Evolutionary conservation across 2,113 vertebrate species (phyloP).

Genomic region (Melanocharis versteri): DNA sequence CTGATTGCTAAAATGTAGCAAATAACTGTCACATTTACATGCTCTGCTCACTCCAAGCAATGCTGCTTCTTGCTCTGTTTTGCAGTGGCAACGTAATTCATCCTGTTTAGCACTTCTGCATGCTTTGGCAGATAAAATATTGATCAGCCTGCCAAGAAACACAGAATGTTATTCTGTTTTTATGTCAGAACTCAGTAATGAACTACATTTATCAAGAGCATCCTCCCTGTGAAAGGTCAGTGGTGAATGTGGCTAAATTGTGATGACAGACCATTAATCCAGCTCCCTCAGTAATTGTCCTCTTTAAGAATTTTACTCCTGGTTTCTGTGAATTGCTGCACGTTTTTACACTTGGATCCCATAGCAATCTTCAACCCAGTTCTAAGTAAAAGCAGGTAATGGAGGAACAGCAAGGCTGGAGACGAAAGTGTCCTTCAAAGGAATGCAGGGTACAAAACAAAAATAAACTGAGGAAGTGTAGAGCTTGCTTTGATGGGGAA

Average conservation of each 20-base stretch:
- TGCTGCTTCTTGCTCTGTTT: background rate
- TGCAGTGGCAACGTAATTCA: slow-evolving; percentile 14
- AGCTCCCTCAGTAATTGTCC: slow-evolving; percentile 75
- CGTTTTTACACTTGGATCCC: slow-evolving; percentile 31
- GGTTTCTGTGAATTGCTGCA: slow-evolving; percentile 12
- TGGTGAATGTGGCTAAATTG: slow-evolving; percentile 73
- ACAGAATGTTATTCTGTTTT: slow-evolving; percentile 73
- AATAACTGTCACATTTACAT: background rate
- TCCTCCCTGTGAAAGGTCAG: slow-evolving; percentile 80
- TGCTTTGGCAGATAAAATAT: slow-evolving; percentile 78
- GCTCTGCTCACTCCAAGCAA: background rate
- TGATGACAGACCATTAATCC: slow-evolving; percentile 85
- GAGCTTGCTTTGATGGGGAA: background rate
- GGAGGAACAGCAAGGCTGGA: slow-evolving; percentile 10
- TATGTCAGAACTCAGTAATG: slow-evolving; percentile 82
- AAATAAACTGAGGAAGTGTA: background rate
- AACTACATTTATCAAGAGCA: slow-evolving; percentile 81
- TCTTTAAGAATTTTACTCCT: slow-evolving; percentile 68
- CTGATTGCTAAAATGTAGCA: background rate
- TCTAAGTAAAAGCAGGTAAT: slow-evolving; percentile 49
- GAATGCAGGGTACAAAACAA: background rate
- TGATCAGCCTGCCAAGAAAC: slow-evolving; percentile 74
- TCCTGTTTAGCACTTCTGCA: slow-evolving; percentile 55
- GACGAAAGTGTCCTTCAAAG: slow-evolving; percentile 56
- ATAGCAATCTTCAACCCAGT: slow-evolving; percentile 13